These are phyloP conservation scores for Stenodema calcarata DNA, from an alignment of 2,888 invertebrate genomes.

Conservation along the genomic window DNA sequence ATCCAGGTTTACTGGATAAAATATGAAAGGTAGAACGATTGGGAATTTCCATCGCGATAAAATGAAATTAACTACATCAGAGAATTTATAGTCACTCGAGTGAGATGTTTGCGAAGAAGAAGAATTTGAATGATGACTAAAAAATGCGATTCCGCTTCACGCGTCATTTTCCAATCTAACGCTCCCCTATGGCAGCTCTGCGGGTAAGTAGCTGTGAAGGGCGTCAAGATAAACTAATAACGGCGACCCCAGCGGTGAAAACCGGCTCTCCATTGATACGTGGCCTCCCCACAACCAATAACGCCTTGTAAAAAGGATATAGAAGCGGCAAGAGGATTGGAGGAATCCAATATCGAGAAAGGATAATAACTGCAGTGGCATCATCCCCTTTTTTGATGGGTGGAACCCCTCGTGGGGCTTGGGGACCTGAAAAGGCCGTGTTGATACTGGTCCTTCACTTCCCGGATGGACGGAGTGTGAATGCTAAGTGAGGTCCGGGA, in stretches of 20 bases:
- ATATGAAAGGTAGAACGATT: no score
- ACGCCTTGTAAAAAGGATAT: background rate
- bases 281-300: background rate
- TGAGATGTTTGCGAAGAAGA: background rate
- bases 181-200: background rate
- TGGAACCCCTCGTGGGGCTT: background rate
- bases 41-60: no score
- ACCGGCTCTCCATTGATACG: conserved; percentile 5
- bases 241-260: background rate
- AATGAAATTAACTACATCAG: no score
- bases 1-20: no score
- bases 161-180: background rate
- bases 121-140: background rate
- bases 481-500: conserved; percentile 17
- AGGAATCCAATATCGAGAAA: conserved; percentile 1
- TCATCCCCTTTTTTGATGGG: background rate
- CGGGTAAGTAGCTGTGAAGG: background rate
- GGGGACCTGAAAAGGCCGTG: conserved; percentile 20
- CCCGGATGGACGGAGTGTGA: conserved; percentile 43
- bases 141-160: background rate
- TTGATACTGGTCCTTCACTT: conserved; percentile 41
- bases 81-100: no score
- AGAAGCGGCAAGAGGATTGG: background rate
- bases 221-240: conserved; percentile 13
- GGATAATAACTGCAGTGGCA: background rate